Conservation (phyloP, 1,140 invertebrate species). For the Pogonomyrmex californicus region DNA sequence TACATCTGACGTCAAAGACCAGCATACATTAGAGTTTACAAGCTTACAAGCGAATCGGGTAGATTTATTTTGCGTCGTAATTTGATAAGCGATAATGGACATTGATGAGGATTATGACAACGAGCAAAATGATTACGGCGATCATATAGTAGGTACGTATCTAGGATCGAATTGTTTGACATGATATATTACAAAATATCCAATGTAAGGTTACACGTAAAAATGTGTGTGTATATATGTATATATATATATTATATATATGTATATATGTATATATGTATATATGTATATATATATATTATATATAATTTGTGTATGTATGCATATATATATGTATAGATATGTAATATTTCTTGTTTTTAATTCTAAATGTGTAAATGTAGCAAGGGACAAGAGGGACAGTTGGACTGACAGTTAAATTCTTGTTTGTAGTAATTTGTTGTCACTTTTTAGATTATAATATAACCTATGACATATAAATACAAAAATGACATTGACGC, state of each 20-base stretch:
- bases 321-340: too few species aligned
- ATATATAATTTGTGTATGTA: too few species aligned
- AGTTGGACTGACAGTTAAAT: not conserved
- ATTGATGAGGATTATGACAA: slow-evolving; percentile 33
- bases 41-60: not conserved
- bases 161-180: not conserved
- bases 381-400: not conserved
- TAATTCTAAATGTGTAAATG: not conserved
- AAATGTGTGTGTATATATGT: not conserved
- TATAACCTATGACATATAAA: not conserved
- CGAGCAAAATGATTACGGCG: slow-evolving; percentile 24
- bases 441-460: slow-evolving; percentile 10
- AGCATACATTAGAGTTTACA: not conserved
- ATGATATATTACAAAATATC: not conserved
- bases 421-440: slow-evolving; percentile 17
- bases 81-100: slow-evolving; percentile 29
- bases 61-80: not conserved
- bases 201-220: not conserved
- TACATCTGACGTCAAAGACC: not conserved
- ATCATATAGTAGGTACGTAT: slow-evolving; percentile 37
- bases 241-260: too few species aligned
- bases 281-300: too few species aligned
- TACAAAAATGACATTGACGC: slow-evolving; percentile 22
- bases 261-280: too few species aligned
- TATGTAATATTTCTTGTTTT: too few species aligned